Evolutionary conservation across 1,140 invertebrate genomes (phyloP).

Genomic region (Drosophila kepulauana): DNA sequence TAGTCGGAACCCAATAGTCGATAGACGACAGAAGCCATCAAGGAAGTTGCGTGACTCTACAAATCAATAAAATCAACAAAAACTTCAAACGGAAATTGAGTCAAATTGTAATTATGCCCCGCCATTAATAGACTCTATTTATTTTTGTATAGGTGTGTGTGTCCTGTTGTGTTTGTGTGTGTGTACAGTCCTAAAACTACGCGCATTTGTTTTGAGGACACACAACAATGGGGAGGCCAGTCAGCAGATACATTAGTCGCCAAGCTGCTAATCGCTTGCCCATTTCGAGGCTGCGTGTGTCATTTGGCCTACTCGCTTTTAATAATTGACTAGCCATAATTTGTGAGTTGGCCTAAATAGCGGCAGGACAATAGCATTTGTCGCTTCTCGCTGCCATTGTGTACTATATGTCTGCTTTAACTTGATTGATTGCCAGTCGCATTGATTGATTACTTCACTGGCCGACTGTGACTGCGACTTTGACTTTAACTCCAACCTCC

Average conservation of each 20-base stretch:
- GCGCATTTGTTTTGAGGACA: constrained; percentile 8
- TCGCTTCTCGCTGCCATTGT: constrained; percentile 15
- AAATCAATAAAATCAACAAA: constrained; percentile 78
- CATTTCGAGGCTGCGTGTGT: constrained; percentile 38
- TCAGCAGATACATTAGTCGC: constrained; percentile 40
- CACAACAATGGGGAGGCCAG: not conserved
- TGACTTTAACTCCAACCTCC: constrained; percentile 4
- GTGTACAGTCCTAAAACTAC: constrained; percentile 22
- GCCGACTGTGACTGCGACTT: not conserved
- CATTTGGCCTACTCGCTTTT: constrained; percentile 49
- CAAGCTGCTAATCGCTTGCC: constrained; percentile 26
- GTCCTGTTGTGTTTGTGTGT: not conserved
- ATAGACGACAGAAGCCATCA: constrained; percentile 21
- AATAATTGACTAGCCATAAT: constrained; percentile 75
- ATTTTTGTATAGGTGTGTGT: constrained; percentile 2
- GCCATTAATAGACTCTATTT: constrained; percentile 55
- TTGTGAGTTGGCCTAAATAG: constrained; percentile 53
- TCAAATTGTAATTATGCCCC: constrained; percentile 84
- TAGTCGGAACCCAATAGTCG: too few species aligned
- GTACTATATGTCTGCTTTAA: constrained; percentile 42
- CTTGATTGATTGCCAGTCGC: constrained; percentile 69
- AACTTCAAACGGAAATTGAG: constrained; percentile 73
- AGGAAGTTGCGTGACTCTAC: constrained; percentile 77
- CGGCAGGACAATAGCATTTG: not conserved
- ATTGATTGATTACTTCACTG: constrained; percentile 59